Evolutionary conservation across 2,113 vertebrate genomes (phyloP).

Genomic region (Dicentrarchus labrax): DNA sequence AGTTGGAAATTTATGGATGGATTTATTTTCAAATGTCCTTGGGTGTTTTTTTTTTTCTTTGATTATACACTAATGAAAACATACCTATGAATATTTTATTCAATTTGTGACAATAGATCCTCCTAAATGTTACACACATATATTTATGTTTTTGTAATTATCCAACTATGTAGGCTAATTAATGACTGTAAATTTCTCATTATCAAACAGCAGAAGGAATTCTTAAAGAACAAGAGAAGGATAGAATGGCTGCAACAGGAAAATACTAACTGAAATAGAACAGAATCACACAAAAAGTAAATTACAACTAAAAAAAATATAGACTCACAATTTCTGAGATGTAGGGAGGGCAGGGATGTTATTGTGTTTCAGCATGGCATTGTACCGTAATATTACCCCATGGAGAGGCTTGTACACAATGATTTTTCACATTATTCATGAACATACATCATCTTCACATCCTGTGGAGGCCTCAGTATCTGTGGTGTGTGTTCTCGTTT

Average conservation of each 20-base stretch:
- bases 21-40: too few species aligned
- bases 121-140: too few species aligned
- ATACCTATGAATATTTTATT: too few species aligned
- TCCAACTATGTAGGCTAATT: not conserved
- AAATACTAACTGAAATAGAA: not conserved
- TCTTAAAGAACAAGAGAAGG: too few species aligned
- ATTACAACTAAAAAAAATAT: not conserved
- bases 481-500: conserved; percentile 15
- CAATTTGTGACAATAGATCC: too few species aligned
- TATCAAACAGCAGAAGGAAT: not conserved
- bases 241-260: not conserved
- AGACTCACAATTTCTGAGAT: not conserved
- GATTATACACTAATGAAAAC: too few species aligned
- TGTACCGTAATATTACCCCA: not conserved
- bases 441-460: conserved; percentile 15
- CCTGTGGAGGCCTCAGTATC: not conserved
- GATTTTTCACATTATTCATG: conserved; percentile 22
- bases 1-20: too few species aligned
- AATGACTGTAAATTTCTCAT: not conserved
- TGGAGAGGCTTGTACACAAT: not conserved
- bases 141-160: not conserved
- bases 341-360: not conserved
- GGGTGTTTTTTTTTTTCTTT: too few species aligned
- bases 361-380: not conserved
- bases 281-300: not conserved